A percentile compares a stretch with the other conserved stretches of the same genome.
Conservation (phyloP, 2,113 vertebrate species). For the Macrotis lagotis region DNA sequence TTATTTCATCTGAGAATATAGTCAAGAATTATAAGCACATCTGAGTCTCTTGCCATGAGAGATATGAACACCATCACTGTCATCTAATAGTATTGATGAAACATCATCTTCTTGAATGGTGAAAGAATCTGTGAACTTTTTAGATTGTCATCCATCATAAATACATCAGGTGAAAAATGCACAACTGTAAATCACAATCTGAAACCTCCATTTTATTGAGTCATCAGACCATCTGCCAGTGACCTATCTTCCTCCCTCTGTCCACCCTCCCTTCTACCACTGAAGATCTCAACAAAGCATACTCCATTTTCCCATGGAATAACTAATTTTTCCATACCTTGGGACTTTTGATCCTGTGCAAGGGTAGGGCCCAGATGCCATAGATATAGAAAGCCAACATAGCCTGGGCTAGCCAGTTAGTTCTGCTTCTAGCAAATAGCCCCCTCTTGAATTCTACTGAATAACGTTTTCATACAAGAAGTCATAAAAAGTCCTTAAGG, state of each 20-base stretch:
- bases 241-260: neutral
- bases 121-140: neutral
- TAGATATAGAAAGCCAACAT: constrained; percentile 10
- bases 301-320: too few species aligned
- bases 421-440: constrained; percentile 25
- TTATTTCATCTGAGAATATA: neutral
- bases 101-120: neutral
- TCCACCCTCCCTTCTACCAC: too few species aligned
- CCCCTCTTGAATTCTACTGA: too few species aligned
- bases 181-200: neutral
- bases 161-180: neutral
- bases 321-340: neutral
- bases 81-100: neutral
- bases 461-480: too few species aligned
- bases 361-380: neutral
- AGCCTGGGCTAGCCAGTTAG: constrained; percentile 25
- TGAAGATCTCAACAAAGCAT: too few species aligned
- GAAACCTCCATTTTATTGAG: neutral
- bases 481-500: neutral
- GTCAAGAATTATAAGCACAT: neutral
- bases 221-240: too few species aligned
- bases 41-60: neutral
- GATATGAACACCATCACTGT: neutral
- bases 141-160: constrained; percentile 20
- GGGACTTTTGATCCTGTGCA: neutral